phyloP scores from a whole-genome alignment of 1,140 invertebrate genomes.

The Pomacea maculata region DNA sequence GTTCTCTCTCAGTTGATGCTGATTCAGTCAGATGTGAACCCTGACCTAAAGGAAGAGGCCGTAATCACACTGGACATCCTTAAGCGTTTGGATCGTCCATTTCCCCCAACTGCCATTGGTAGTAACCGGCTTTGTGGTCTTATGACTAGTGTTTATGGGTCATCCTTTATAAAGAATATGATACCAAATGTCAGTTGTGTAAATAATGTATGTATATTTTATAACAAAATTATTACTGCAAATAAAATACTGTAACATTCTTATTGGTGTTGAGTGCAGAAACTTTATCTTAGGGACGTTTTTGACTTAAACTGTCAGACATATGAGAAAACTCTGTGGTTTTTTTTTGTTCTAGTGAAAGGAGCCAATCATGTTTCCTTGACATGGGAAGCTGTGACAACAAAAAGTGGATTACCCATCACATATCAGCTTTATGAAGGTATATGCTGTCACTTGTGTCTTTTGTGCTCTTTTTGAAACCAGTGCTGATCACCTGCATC shows the following conservation, averaged over 20 bases:
- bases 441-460: constrained; percentile 5
- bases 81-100: constrained; percentile 56
- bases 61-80: constrained; percentile 58
- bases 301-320: too few species aligned
- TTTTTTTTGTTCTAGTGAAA: constrained; percentile 41
- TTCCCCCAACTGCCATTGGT: constrained; percentile 45
- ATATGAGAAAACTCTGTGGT: neutral
- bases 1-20: constrained; percentile 37
- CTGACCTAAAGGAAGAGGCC: constrained; percentile 60
- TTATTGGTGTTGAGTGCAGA: too few species aligned
- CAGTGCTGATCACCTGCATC: too few species aligned
- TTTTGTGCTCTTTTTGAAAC: too few species aligned
- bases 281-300: too few species aligned
- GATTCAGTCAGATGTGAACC: constrained; percentile 42
- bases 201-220: too few species aligned
- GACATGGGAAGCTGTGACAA: constrained; percentile 49
- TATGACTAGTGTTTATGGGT: too few species aligned
- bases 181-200: too few species aligned
- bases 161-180: too few species aligned
- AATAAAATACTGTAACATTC: too few species aligned
- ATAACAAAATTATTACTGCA: too few species aligned
- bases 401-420: constrained; percentile 58
- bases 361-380: constrained; percentile 36
- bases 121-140: neutral
- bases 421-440: constrained; percentile 59